Conservation (phyloP, 2,113 vertebrate species). For the Albula glossodonta region DNA sequence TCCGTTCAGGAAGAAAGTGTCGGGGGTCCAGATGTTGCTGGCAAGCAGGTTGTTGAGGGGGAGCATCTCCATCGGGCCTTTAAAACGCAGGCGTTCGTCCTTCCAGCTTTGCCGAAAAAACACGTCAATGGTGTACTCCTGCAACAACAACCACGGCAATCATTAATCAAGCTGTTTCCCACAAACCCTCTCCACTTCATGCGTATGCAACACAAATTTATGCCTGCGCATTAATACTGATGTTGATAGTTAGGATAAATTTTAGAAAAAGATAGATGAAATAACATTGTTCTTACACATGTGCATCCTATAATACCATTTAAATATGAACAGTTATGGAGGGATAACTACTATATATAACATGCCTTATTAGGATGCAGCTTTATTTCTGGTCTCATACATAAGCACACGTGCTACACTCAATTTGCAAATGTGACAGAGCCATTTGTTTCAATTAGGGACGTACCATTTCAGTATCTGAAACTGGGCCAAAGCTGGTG, state of each 20-base stretch:
- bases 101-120: slow-evolving; percentile 99
- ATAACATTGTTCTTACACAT: background rate
- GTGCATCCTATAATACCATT: background rate
- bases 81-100: slow-evolving; percentile 89
- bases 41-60: slow-evolving; percentile 92
- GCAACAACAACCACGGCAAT: slow-evolving; percentile 16
- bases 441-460: accelerated
- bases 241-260: no score
- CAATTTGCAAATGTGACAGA: background rate
- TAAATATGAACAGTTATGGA: background rate
- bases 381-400: background rate
- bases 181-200: background rate
- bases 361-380: background rate
- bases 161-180: background rate
- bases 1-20: slow-evolving; percentile 96
- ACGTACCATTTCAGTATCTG: slow-evolving; percentile 95
- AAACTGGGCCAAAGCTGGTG: slow-evolving; percentile 94
- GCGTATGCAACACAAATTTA: background rate
- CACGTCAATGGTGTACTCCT: slow-evolving; percentile 97
- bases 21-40: slow-evolving; percentile 97
- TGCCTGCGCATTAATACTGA: no score
- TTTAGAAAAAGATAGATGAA: no score
- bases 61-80: slow-evolving; percentile 92
- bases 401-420: background rate
- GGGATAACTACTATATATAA: background rate